These are phyloP conservation scores for Ara ararauna DNA, from an alignment of 2,797 vertebrate species.

Conservation along the genomic window DNA sequence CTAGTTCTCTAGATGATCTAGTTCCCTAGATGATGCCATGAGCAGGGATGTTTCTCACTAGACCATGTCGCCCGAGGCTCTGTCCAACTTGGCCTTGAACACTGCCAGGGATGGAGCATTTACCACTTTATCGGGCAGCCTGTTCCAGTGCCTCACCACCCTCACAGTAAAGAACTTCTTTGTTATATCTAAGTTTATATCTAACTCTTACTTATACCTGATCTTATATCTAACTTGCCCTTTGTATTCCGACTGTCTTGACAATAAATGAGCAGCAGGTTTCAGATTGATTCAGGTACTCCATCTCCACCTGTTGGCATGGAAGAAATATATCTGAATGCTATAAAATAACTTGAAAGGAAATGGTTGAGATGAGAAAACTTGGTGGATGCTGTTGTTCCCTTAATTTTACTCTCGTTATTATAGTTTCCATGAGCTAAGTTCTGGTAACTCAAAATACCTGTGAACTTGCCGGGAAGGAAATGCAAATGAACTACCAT, in stretches of 20 bases:
- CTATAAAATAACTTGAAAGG: not conserved
- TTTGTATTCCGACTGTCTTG: not conserved
- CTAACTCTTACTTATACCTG: not conserved
- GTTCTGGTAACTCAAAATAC: not conserved
- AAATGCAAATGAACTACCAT: slow-evolving; percentile 16
- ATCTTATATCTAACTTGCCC: not conserved
- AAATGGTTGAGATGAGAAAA: not conserved
- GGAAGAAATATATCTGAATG: not conserved
- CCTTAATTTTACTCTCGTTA: not conserved
- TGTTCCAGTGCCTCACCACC: not conserved
- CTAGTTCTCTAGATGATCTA: not conserved
- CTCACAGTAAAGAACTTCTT: not conserved
- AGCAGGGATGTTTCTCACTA: not conserved
- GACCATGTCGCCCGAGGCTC: too few relatives aligned
- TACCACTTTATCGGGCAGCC: not conserved
- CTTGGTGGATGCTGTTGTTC: not conserved
- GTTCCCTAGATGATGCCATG: not conserved
- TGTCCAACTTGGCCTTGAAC: not conserved
- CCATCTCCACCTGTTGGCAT: not conserved
- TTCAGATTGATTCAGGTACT: not conserved
- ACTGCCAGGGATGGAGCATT: not conserved
- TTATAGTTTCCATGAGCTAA: not conserved
- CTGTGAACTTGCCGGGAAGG: not conserved
- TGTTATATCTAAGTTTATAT: not conserved
- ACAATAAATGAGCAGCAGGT: not conserved